These are phyloP conservation scores for Peromyscus polionotus DNA, from an alignment of 2,113 vertebrate species.

Conservation along the genomic window DNA sequence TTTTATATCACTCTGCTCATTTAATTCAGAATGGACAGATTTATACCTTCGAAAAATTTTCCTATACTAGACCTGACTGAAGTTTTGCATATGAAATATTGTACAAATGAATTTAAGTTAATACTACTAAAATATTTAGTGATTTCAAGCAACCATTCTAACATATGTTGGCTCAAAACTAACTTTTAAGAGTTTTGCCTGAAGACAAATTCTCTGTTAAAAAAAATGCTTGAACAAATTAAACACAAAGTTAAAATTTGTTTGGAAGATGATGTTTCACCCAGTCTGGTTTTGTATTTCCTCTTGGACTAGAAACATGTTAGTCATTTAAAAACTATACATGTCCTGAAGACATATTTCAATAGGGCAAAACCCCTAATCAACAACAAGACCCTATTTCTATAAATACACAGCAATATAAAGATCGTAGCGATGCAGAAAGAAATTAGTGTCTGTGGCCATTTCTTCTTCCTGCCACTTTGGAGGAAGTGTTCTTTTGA, in stretches of 20 bases:
- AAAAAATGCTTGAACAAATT: constrained; percentile 81
- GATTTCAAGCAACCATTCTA: constrained; percentile 75
- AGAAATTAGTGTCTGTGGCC: background rate
- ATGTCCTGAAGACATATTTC: constrained; percentile 70
- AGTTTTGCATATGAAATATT: constrained; percentile 74
- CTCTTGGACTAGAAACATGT: constrained; percentile 70
- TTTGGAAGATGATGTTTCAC: constrained; percentile 79
- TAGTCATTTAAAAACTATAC: constrained; percentile 68
- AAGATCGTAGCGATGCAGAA: constrained; percentile 50
- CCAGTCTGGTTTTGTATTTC: constrained; percentile 72
- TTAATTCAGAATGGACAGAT: background rate
- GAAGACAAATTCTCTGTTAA: constrained; percentile 75
- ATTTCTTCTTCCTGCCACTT: constrained; percentile 30
- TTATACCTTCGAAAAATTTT: constrained; percentile 48
- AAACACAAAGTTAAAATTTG: constrained; percentile 82
- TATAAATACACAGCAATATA: constrained; percentile 29
- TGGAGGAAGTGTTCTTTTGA: constrained; percentile 35
- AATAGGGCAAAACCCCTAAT: constrained; percentile 73
- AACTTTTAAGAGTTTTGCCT: constrained; percentile 81
- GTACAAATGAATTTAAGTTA: constrained; percentile 75
- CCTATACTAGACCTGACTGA: constrained; percentile 65
- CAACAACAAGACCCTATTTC: constrained; percentile 48
- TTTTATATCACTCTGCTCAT: constrained; percentile 43
- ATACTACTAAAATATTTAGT: constrained; percentile 79
- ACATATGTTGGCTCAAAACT: constrained; percentile 73